Conservation (phyloP, 2,888 invertebrate species). For the Zaprionus bogoriensis region DNA sequence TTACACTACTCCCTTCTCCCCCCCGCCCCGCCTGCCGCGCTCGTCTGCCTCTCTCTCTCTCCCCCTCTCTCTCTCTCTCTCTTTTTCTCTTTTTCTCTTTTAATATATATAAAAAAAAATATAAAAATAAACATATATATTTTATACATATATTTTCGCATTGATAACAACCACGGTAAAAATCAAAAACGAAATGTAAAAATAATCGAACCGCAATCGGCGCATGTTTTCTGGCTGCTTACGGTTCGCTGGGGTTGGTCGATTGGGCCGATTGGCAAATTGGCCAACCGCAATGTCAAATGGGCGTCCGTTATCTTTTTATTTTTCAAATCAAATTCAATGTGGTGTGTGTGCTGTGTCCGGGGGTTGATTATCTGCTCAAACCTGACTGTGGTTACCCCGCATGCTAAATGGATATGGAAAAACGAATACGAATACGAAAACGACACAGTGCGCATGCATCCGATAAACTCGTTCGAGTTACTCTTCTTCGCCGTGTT, state of each 20-base stretch:
- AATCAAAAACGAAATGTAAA: constrained; percentile 21
- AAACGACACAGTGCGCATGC: constrained; percentile 90
- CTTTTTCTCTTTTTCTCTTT: neutral
- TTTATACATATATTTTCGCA: constrained; percentile 7
- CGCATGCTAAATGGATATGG: neutral
- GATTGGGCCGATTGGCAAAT: constrained; percentile 43
- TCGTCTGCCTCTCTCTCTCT: constrained; percentile 53
- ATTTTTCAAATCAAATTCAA: constrained; percentile 62
- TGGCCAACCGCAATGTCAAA: constrained; percentile 58
- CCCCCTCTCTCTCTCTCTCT: neutral
- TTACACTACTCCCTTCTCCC: constrained; percentile 55
- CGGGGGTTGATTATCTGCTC: constrained; percentile 53
- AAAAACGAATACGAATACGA: neutral
- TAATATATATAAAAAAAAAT: constrained; percentile 1
- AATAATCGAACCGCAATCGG: constrained; percentile 34
- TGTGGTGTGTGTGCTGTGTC: constrained; percentile 44
- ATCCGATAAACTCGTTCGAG: constrained; percentile 96
- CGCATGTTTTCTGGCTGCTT: constrained; percentile 11
- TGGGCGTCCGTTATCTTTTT: constrained; percentile 77
- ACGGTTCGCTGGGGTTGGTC: constrained; percentile 51
- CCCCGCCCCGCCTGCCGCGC: constrained; percentile 38
- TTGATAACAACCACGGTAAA: constrained; percentile 55
- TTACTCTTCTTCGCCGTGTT: constrained; percentile 99
- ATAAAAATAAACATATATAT: neutral
- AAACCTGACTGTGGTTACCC: neutral